A percentile compares a stretch with the other conserved stretches of the same genome.
These are phyloP conservation scores for Hippocampus comes DNA, from an alignment of 2,113 vertebrate genomes.

Conservation along the genomic window DNA sequence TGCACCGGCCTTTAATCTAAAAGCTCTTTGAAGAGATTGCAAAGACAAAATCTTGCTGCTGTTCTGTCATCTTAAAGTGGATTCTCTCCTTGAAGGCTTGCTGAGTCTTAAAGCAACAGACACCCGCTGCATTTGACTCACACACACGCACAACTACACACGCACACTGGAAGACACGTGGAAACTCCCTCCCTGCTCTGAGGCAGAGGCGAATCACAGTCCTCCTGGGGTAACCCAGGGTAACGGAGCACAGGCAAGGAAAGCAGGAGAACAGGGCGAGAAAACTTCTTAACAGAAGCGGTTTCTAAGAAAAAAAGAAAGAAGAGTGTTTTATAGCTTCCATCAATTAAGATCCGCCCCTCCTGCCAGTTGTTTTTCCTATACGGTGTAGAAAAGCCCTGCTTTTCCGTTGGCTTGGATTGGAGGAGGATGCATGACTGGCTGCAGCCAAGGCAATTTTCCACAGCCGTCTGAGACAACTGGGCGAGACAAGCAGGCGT, in stretches of 20 bases:
- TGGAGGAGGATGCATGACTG: slow-evolving; percentile 69
- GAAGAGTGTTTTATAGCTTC: slow-evolving; percentile 47
- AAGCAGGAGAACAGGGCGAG: slow-evolving; percentile 59
- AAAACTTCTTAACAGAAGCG: slow-evolving; percentile 53
- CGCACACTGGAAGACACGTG: slow-evolving; percentile 61
- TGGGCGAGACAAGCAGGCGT: slow-evolving; percentile 69
- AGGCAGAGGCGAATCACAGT: slow-evolving; percentile 70
- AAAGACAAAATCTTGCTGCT: slow-evolving; percentile 47
- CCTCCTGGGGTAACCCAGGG: slow-evolving; percentile 58
- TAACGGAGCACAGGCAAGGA: slow-evolving; percentile 57
- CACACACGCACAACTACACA: slow-evolving; percentile 59
- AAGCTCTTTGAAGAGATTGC: slow-evolving; percentile 66
- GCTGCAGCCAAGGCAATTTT: slow-evolving; percentile 78
- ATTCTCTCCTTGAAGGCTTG: slow-evolving; percentile 48
- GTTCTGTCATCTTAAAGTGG: slow-evolving; percentile 66
- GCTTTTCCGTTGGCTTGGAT: slow-evolving; percentile 79
- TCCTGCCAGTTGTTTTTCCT: slow-evolving; percentile 51
- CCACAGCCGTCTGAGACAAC: slow-evolving; percentile 74
- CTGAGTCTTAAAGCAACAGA: slow-evolving; percentile 61
- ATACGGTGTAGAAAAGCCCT: slow-evolving; percentile 20
- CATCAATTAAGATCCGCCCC: slow-evolving; percentile 21
- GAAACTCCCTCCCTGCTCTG: slow-evolving; percentile 67
- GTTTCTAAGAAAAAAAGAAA: slow-evolving; percentile 31
- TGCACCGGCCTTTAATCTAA: slow-evolving; percentile 68
- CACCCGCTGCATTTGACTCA: slow-evolving; percentile 57